Base-by-base conservation (phyloP, 2,113 vertebrate genomes). In the Elgaria multicarinata region DNA sequence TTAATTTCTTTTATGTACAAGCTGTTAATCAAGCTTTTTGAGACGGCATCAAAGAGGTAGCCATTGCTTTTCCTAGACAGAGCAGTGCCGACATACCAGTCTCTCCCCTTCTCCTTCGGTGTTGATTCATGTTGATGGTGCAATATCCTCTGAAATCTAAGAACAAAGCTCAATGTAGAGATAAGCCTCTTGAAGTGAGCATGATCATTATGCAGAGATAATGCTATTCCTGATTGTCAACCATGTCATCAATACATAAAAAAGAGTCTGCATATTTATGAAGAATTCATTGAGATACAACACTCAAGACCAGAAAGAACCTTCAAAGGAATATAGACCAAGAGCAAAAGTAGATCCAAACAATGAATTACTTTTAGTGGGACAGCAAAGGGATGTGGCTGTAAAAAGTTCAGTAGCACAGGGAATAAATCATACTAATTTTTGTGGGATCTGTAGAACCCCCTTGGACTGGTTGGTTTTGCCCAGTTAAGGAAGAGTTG, bases 1-100 rank as follows among this genome's bases (percentile, higher is more conserved):
- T 83, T 66, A 66, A 66, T 83, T 67, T 83, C 84, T 74, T 74
- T 85, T 74, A 74, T 83, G 66, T 69, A 22, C 39, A 71, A 84
- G 64, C 18, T 39, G 24, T 69, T 83, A 66, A 83, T 83, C 80
- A 83, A 44, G 58, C 36, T 39, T 39, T 69, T 67, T 69, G 22
- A n/a, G 66, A 66, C 14, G 66, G 6, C 58, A 55, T 42, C 53
- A 87, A 64, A 87, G 58, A 44, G 10, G 44, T 42, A 77, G 31
- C 26, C 39, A 12, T 74, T 64, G 42, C 39, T 87, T 46, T 76
- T 77, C 55, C 74, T 44, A 42, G 28, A 53, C 24, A 71, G 64
- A 71, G 46, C 44, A 71, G 33, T 5, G 12, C 5, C 42, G 16
- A 67, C 58, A 83, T 44, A 42, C 42, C 53, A 58, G 85, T 20